Conservation (phyloP, 2,797 vertebrate genomes). For the Melopsittacus undulatus region DNA sequence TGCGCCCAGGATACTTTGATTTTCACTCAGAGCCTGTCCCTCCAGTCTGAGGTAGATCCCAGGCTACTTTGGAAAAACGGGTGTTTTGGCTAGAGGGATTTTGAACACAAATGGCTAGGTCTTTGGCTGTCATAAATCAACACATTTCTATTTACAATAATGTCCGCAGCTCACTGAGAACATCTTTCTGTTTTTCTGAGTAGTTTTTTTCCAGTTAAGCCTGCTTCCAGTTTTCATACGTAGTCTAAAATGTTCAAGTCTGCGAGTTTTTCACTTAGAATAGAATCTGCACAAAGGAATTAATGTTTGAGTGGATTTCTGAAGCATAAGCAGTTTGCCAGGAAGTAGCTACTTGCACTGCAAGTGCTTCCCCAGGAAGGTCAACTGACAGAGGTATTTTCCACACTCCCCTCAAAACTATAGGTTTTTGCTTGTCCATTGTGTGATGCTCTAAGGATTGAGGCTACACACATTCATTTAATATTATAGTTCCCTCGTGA, state of each 20-base stretch:
- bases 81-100: not conserved
- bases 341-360: not conserved
- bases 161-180: not conserved
- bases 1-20: not conserved
- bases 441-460: conserved; percentile 11
- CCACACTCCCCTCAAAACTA: not conserved
- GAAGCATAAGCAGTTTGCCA: not conserved
- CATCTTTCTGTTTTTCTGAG: not conserved
- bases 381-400: not conserved
- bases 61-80: not conserved
- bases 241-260: not conserved
- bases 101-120: not conserved
- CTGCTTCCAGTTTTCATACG: not conserved
- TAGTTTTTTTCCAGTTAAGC: not conserved
- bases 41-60: not conserved
- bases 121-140: not conserved
- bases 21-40: not conserved
- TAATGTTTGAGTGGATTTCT: not conserved
- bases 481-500: conserved; percentile 10
- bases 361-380: not conserved
- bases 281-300: not conserved
- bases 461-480: conserved; percentile 5
- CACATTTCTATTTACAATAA: not conserved
- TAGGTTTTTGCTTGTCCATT: conserved; percentile 6
- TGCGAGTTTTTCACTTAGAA: not conserved